phyloP scores from a whole-genome alignment of 1,140 invertebrate genomes.

The Hypsibius dujardini region DNA sequence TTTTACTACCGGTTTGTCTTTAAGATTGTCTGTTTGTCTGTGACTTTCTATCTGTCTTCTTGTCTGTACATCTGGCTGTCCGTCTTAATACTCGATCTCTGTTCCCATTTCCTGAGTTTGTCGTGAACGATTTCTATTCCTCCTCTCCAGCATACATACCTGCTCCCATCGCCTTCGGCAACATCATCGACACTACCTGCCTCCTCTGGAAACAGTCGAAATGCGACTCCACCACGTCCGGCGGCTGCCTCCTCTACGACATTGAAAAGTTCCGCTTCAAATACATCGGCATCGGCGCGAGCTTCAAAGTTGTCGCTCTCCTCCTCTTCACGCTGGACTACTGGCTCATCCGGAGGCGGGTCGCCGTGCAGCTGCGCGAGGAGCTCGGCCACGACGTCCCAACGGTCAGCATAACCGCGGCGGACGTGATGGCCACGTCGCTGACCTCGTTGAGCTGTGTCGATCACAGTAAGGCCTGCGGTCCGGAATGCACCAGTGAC shows the following conservation, averaged over 20 bases:
- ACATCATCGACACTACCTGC: conserved; percentile 82
- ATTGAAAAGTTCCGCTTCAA: conserved; percentile 81
- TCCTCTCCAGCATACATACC: conserved; percentile 64
- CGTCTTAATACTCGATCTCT: conserved; percentile 59
- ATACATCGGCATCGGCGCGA: conserved; percentile 69
- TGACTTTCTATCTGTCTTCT: not conserved
- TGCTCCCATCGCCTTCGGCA: conserved; percentile 80
- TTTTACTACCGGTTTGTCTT: too few relatives aligned
- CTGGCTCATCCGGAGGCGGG: conserved; percentile 57
- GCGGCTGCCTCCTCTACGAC: conserved; percentile 74
- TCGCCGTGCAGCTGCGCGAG: not conserved
- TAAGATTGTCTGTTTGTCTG: too few relatives aligned
- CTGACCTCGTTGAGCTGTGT: conserved; percentile 7
- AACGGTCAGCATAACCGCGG: not conserved
- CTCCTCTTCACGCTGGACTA: conserved; percentile 70
- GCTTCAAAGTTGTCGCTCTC: conserved; percentile 69
- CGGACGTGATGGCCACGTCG: not conserved
- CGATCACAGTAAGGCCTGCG: not conserved
- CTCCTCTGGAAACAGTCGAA: conserved; percentile 79
- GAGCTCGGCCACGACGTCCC: not conserved
- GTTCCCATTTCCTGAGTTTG: conserved; percentile 58
- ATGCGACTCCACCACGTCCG: conserved; percentile 46
- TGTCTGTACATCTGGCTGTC: not conserved
- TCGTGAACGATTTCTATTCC: not conserved
- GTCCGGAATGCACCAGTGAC: not conserved